phyloP scores from a whole-genome alignment of 2,113 vertebrate genomes.

The Eidolon helvum region DNA sequence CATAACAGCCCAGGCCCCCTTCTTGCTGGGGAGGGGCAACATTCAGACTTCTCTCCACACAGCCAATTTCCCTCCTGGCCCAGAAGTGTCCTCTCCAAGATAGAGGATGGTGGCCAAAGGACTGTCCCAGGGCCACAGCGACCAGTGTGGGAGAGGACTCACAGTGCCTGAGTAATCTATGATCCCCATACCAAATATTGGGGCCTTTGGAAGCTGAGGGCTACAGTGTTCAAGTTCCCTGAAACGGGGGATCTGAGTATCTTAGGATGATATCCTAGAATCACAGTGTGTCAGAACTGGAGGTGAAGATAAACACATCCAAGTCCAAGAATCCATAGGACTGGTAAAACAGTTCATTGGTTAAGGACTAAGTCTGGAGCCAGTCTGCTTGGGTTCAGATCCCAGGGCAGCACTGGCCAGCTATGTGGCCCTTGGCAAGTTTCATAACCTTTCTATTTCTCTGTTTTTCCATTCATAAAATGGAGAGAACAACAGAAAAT shows the following conservation, averaged over 20 bases:
- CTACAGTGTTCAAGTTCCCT: neutral
- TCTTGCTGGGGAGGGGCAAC: neutral
- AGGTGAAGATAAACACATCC: neutral
- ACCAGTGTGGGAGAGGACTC: neutral
- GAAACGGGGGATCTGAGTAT: neutral
- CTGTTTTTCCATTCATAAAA: neutral
- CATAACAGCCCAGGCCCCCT: neutral
- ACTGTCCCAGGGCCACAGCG: neutral
- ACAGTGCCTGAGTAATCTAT: no score
- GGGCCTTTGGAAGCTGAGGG: neutral
- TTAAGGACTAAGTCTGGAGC: neutral
- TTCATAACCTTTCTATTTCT: neutral
- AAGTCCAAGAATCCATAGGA: neutral
- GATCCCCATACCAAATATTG: neutral
- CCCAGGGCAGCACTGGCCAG: neutral
- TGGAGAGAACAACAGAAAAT: neutral
- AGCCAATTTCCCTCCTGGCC: neutral
- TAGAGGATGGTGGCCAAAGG: neutral
- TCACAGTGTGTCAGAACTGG: neutral
- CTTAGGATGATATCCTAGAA: neutral
- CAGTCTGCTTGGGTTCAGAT: no score
- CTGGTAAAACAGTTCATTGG: neutral
- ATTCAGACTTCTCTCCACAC: neutral
- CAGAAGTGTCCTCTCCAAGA: neutral
- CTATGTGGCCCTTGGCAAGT: neutral